A percentile compares a stretch with the other conserved stretches of the same genome.
Conservation (phyloP, 1,140 invertebrate species). For the Drosophila asahinai region DNA sequence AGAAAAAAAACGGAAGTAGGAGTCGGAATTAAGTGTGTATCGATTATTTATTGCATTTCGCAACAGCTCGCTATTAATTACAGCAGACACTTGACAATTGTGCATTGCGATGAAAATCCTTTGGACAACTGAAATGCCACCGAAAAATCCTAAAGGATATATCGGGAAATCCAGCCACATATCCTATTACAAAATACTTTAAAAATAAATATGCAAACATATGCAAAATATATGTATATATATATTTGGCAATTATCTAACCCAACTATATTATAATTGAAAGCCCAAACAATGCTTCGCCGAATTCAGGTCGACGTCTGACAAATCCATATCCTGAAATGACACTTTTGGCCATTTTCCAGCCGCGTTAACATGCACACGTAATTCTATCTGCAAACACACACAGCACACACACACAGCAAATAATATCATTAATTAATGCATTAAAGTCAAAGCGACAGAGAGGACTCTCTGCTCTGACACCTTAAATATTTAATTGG, state of each 20-base stretch:
- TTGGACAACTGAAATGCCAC: not conserved
- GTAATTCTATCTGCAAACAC: conserved; percentile 19
- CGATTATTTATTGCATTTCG: conserved; percentile 41
- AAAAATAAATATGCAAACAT: not conserved
- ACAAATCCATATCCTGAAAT: conserved; percentile 18
- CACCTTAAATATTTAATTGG: conserved; percentile 6
- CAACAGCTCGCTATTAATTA: conserved; percentile 39
- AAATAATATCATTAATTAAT: conserved; percentile 28
- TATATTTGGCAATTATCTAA: not conserved
- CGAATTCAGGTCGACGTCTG: not conserved
- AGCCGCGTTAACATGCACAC: conserved; percentile 12
- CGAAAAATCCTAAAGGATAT: too few relatives aligned
- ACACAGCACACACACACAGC: not conserved
- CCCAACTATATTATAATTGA: not conserved
- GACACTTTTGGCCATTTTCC: conserved; percentile 16
- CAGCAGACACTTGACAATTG: conserved; percentile 37
- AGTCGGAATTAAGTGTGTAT: conserved; percentile 21
- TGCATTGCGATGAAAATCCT: not conserved
- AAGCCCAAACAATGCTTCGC: not conserved
- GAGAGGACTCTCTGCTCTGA: not conserved
- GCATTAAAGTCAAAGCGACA: conserved; percentile 10
- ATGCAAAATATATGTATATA: not conserved
- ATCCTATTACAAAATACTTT: too few relatives aligned
- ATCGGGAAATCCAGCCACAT: too few relatives aligned
- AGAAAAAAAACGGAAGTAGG: not conserved